A percentile compares a stretch with the other conserved stretches of the same genome.
Conservation (phyloP, 2,888 invertebrate species). For the Dichetophora obliterata region DNA sequence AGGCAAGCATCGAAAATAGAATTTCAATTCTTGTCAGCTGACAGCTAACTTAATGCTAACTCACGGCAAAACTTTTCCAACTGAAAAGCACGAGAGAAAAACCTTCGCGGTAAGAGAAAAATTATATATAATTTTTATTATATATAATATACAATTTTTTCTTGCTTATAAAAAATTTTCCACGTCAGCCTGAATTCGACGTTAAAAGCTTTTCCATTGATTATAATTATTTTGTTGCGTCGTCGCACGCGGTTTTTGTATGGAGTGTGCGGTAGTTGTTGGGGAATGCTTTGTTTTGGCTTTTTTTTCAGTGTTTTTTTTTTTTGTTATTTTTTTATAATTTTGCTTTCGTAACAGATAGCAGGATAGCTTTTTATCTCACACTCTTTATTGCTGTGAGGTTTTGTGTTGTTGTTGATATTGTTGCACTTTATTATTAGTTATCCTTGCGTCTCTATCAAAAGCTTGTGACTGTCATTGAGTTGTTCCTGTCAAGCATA, state of each 20-base stretch:
- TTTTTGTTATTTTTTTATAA: background rate
- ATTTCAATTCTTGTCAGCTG: no score
- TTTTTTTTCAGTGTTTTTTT: background rate
- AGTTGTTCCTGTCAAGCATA: background rate
- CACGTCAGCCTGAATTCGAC: background rate
- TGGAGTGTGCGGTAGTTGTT: background rate
- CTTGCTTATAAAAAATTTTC: background rate
- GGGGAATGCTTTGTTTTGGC: background rate
- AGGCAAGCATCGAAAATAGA: no score
- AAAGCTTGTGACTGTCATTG: background rate
- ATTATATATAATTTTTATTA: background rate
- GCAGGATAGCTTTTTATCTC: background rate
- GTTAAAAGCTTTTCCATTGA: conserved; percentile 1
- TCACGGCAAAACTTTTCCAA: background rate
- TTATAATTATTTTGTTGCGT: background rate
- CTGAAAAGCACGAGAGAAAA: background rate
- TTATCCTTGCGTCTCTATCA: background rate
- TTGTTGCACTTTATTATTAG: background rate
- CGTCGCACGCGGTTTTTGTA: background rate
- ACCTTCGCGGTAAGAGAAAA: background rate
- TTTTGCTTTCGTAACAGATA: background rate
- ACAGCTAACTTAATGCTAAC: background rate
- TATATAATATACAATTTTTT: background rate
- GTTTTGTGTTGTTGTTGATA: background rate
- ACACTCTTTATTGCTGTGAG: background rate